Conservation (phyloP, 2,888 invertebrate genomes). For the Drosophila acutilabella region DNA sequence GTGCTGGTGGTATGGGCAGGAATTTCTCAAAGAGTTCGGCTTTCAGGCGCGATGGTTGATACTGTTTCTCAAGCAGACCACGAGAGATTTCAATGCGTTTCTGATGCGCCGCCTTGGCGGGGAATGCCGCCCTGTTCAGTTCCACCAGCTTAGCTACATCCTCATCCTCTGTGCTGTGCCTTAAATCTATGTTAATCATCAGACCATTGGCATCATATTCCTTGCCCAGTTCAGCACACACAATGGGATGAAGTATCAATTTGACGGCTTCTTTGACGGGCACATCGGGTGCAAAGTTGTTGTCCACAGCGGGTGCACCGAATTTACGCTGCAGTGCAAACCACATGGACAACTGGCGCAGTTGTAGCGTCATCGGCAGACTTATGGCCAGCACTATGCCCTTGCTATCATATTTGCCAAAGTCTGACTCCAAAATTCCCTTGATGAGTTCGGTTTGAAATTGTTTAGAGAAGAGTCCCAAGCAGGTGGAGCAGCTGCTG, state of each 20-base stretch:
- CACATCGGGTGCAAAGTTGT: conserved; percentile 84
- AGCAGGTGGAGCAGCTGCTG: conserved; percentile 89
- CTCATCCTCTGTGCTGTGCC: conserved; percentile 86
- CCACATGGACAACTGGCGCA: conserved; percentile 89
- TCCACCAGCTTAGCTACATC: conserved; percentile 86
- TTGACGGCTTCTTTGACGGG: conserved; percentile 93
- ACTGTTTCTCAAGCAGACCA: conserved; percentile 87
- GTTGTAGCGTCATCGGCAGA: conserved; percentile 88
- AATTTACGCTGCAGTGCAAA: conserved; percentile 87
- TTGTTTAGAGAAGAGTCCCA: conserved; percentile 89
- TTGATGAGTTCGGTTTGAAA: conserved; percentile 86
- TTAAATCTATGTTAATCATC: conserved; percentile 85
- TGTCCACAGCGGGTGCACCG: conserved; percentile 84
- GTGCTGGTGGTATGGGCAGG: conserved; percentile 86
- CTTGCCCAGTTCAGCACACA: conserved; percentile 87
- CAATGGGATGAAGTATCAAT: conserved; percentile 88
- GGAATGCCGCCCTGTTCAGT: conserved; percentile 74
- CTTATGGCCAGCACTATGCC: conserved; percentile 90
- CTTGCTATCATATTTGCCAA: conserved; percentile 87
- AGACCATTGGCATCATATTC: conserved; percentile 86
- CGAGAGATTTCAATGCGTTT: conserved; percentile 87
- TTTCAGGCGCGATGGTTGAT: conserved; percentile 86
- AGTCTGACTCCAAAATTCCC: conserved; percentile 86
- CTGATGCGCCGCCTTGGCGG: conserved; percentile 57
- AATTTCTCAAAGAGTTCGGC: conserved; percentile 86